Evolutionary conservation across 53 echinoderm and acorn worm species (phyloP), one percentile per base, ranked within the genome.

Genomic region (Stichopus horrens): DNA sequence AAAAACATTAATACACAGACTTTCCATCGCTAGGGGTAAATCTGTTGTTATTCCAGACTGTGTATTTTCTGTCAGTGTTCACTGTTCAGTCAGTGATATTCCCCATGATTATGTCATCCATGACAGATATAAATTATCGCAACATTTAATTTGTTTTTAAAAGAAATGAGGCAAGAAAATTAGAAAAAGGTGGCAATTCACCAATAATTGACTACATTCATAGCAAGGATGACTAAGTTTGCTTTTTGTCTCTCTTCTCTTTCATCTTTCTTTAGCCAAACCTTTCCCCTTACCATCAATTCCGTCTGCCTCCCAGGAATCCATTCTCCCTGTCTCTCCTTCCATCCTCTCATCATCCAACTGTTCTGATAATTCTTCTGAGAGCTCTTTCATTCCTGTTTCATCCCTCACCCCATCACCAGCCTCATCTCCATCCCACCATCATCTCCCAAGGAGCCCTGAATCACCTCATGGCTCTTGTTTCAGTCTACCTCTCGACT

Each of bases 221-320:
- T 37, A 37, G 37, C 37, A 37, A 37, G 37, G 37, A 37, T 37
- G 37, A 37, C 0, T 37, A 37, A 37, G 0, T 37, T 37, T 71
- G 5, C 19, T 71, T 71, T 68, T 6, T 68, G 10, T 63, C 63
- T 63, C 14, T 63, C 16, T 63, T 7, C 63, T 13, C 63, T 63
- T 16, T 63, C 16, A 63, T 16, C 63, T 37, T 37, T 37, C 37
- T 37, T 37, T 16, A 63, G 63, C 16, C 63, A 63, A 51, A 19
- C 53, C 14, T 57, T n/a, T 7, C 9, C 20, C 19, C 22, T 23
- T 11, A 75, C 77, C 7, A 37, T 19, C 23, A 5, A 52, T 52
- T 52, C 76, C 19, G n/a, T 81, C 20, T 20, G 55, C 5, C 52
- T 75, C 22, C 73, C 87, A 87, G 86, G 87, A 74, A 87, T 68